Conservation (phyloP, 92 coral and sea anemone species). For the Palythoa grandis region DNA sequence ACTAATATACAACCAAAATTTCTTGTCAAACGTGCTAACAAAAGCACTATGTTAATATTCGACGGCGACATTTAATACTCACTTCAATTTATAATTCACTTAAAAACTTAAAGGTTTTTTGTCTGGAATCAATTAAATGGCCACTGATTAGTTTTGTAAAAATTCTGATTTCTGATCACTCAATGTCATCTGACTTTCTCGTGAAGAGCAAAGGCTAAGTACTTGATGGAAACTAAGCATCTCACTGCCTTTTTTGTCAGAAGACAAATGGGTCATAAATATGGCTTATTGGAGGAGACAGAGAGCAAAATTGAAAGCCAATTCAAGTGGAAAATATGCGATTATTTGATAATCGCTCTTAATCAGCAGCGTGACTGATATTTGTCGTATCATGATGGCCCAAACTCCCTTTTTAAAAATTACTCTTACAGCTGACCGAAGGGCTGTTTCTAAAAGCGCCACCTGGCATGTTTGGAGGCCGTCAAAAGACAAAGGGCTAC, state of each 20-base stretch:
- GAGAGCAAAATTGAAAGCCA: slow-evolving; percentile 2
- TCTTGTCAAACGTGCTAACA: too few relatives aligned
- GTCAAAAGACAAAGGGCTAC: slow-evolving; percentile 6
- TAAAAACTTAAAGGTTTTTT: too few relatives aligned
- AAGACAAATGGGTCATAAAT: neutral
- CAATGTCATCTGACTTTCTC: neutral
- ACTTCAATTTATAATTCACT: too few relatives aligned
- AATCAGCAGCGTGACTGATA: slow-evolving; percentile 4
- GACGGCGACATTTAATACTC: too few relatives aligned
- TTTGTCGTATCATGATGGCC: slow-evolving; percentile 24
- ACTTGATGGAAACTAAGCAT: neutral
- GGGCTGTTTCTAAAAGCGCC: slow-evolving; percentile 7
- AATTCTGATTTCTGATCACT: too few relatives aligned
- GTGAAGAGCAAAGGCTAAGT: neutral
- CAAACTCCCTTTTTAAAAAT: neutral
- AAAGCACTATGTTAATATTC: too few relatives aligned
- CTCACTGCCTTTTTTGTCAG: neutral
- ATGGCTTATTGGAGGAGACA: neutral
- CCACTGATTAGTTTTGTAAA: too few relatives aligned
- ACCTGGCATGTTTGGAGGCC: neutral
- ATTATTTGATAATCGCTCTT: slow-evolving; percentile 34
- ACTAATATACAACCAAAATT: too few relatives aligned
- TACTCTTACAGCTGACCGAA: neutral
- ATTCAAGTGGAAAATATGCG: slow-evolving; percentile 42
- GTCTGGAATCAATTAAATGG: too few relatives aligned